Base-by-base conservation (phyloP, 1,140 invertebrate species). In the Pantala flavescens region DNA sequence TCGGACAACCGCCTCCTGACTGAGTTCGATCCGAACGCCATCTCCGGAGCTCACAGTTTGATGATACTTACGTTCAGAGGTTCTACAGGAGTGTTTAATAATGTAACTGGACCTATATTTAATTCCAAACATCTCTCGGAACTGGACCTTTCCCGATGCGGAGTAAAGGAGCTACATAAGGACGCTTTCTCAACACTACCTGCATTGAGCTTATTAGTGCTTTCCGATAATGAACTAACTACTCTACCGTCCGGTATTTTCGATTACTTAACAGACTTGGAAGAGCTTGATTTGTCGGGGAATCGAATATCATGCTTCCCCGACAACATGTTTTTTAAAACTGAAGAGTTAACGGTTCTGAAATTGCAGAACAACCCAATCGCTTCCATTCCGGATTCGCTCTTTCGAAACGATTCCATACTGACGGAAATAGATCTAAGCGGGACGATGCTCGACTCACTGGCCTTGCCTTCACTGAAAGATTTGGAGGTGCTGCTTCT, bases 281-380 rank as follows among this genome's bases (percentile, higher is more conserved):
- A 87, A 78, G 90, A 91, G 78, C 78, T 91, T 23, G 88, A 91
- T 77, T 79, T 91, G 0, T 89, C 88, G 1, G 85, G 87, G 71
- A 91, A 91, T 77, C 79, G 82, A 0, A 81, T 91, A 0, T 84
- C 81, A 71, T 84, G 84, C 0, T 80, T 91, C 14, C 86, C 87
- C 0, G 76, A 80, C 5, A 85, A 86, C 19, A 83, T 90, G 23
- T 90, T 91, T 77, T 80, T 84, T 19, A 85, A 86, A 63, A 86
- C 86, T 63, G 85, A 85, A 43, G 83, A 85, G 16, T 78, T 91
- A 21, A 85, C 87, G 70, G 88, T 86, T 2, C 85, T 91, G 1
- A 85, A 86, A 74, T 82, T 89, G 75, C 83, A 85, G 79, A 85
- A 84, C 72, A 88, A 89, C 76, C 83, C 85, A 1, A 84, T 78